Evolutionary conservation across 2,113 vertebrate genomes (phyloP), one percentile per base, ranked within the genome.

Genomic region (Nymphicus hollandicus): DNA sequence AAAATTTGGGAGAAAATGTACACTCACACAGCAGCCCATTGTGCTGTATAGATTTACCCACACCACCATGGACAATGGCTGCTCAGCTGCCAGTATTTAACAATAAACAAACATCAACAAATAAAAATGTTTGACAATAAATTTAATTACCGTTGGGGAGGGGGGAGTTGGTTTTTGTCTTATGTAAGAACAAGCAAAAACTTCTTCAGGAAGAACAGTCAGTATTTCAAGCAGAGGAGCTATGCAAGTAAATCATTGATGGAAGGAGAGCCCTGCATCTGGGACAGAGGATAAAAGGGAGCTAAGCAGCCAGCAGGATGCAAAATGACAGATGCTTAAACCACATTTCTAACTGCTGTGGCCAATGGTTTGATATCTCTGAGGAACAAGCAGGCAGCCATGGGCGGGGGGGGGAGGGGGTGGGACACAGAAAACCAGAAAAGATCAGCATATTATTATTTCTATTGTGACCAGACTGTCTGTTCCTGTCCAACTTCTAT

Each of bases 321-420:
- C 53, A 82, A 80, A 92, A 80, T 82, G 66, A 87, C 89, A 94
- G 84, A 84, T 95, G 93, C 82, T 94, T 85, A 95, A 95, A 94
- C 56, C 78, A 69, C 70, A 53, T 76, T 89, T 81, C 52, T 52
- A 72, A 84, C 73, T 76, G 58, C 56, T 89, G 15, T 70, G 63
- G 41, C 80, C 78, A 82, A 66, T 80, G 78, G 53, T 53, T 92
- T 82, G 61, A 43, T 96, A 95, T 95, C 91, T 93, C 81, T 47
- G 35, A 88, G 70, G 77, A 89, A 56, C 77, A 89, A 88, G 28
- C 61, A 84, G 44, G 44, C 83, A 76, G 61, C 47, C 35, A 13
- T 25, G 27, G 41, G n/a, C n/a, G 16, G 50, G 77, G 55, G 13
- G 37, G 44, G 16, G 50, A 72, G 55, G 13, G 13, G 44, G 33